A percentile compares a stretch with the other conserved stretches of the same genome.
phyloP scores from a whole-genome alignment of 2,797 vertebrate species.

The Acipenser transmontanus region DNA sequence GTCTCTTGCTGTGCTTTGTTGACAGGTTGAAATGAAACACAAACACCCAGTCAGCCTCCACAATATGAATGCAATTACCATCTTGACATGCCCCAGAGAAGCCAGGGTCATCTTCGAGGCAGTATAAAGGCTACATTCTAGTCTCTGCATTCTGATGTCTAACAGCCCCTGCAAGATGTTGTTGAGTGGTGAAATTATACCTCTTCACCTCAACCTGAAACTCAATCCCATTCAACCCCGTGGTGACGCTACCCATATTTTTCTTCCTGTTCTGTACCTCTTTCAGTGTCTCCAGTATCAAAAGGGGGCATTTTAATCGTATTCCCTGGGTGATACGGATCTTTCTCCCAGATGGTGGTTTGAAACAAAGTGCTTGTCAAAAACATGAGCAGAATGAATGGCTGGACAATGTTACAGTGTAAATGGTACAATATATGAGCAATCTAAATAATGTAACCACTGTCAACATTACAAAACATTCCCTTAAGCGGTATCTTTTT shows the following conservation, averaged over 20 bases:
- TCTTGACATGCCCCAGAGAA: conserved; percentile 15
- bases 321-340: conserved; percentile 33
- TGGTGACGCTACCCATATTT: conserved; percentile 29
- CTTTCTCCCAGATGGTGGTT: conserved; percentile 35
- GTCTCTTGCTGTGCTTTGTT: conserved; percentile 22
- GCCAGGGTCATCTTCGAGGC: conserved; percentile 26
- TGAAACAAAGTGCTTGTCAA: conserved; percentile 28
- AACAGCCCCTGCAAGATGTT: conserved; percentile 29
- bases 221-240: conserved; percentile 34
- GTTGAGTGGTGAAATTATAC: conserved; percentile 40
- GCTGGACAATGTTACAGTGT: conserved; percentile 25
- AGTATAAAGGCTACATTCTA: conserved; percentile 33
- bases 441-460: conserved; percentile 29
- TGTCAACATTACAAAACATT: conserved; percentile 30
- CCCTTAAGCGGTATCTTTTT: conserved; percentile 33
- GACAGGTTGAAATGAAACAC: conserved; percentile 28
- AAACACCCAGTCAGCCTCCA: conserved; percentile 21
- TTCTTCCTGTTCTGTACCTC: conserved; percentile 28
- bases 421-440: conserved; percentile 29
- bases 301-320: background rate
- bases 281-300: conserved; percentile 30
- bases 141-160: conserved; percentile 32
- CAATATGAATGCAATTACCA: conserved; percentile 12
- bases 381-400: conserved; percentile 25
- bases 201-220: conserved; percentile 44